These are phyloP conservation scores for Alloplasta piceator DNA, from an alignment of 2,888 invertebrate genomes.

Conservation along the genomic window DNA sequence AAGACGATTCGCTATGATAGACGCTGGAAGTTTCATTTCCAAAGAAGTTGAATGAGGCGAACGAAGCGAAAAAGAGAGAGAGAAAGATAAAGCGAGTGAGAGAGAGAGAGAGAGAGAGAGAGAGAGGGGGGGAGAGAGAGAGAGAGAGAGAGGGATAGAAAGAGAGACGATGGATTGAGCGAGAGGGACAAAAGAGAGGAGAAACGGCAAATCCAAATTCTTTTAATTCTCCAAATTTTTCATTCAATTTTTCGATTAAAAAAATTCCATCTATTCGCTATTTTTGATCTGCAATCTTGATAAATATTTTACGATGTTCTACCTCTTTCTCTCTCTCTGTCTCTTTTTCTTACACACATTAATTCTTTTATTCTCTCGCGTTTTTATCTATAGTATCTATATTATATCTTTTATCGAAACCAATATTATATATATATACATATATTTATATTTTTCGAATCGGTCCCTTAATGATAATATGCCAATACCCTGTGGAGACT, in stretches of 20 bases:
- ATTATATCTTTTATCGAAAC: constrained; percentile 62
- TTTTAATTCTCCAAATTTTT: too few relatives aligned
- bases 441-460: constrained; percentile 63
- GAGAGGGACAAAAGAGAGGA: constrained; percentile 15
- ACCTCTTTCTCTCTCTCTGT: constrained; percentile 23
- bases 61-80: constrained; percentile 11
- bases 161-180: constrained; percentile 14
- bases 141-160: constrained; percentile 8
- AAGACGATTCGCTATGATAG: constrained; percentile 5
- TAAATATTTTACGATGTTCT: neutral
- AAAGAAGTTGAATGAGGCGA: constrained; percentile 55
- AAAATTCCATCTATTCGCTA: neutral
- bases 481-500: constrained; percentile 76
- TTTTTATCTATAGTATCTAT: constrained; percentile 52
- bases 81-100: constrained; percentile 12
- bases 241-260: too few relatives aligned
- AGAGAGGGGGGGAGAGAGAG: constrained; percentile 29
- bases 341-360: constrained; percentile 21
- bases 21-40: constrained; percentile 32
- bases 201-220: neutral
- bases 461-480: constrained; percentile 76
- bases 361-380: constrained; percentile 50
- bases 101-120: constrained; percentile 11
- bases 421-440: constrained; percentile 50
- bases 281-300: constrained; percentile 21